phyloP scores from a whole-genome alignment of 2,113 vertebrate species.

The Anas platyrhynchos region DNA sequence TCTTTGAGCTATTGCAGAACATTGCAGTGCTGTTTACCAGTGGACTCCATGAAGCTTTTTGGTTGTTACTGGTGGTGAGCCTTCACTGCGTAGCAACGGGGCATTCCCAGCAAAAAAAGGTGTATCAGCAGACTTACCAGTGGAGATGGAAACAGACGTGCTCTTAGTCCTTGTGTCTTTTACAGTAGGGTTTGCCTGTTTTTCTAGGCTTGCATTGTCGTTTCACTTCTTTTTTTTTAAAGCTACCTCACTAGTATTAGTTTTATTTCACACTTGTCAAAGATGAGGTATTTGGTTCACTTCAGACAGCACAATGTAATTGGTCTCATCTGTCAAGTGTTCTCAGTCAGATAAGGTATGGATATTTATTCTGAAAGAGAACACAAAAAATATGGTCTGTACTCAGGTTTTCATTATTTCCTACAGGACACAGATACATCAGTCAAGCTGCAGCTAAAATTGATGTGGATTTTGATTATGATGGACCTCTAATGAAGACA shows the following conservation, averaged over 20 bases:
- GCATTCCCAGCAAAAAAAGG: not conserved
- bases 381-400: not conserved
- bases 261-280: constrained; percentile 8
- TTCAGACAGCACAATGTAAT: not conserved
- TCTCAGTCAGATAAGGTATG: not conserved
- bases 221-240: not conserved
- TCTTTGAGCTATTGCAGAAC: not conserved
- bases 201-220: not conserved
- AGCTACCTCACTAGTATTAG: not conserved
- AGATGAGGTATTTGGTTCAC: not conserved
- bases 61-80: not conserved
- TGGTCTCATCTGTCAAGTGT: not conserved
- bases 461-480: constrained; percentile 90
- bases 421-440: constrained; percentile 84
- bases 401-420: constrained; percentile 20
- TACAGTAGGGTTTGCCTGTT: not conserved
- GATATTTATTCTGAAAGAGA: not conserved
- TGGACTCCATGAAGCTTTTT: not conserved
- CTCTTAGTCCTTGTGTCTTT: not conserved
- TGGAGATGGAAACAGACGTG: not conserved
- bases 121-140: not conserved
- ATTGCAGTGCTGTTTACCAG: not conserved
- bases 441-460: constrained; percentile 92
- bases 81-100: not conserved
- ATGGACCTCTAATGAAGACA: constrained; percentile 96